phyloP scores from a whole-genome alignment of 2,888 invertebrate species.

The Limnephilus auricula region DNA sequence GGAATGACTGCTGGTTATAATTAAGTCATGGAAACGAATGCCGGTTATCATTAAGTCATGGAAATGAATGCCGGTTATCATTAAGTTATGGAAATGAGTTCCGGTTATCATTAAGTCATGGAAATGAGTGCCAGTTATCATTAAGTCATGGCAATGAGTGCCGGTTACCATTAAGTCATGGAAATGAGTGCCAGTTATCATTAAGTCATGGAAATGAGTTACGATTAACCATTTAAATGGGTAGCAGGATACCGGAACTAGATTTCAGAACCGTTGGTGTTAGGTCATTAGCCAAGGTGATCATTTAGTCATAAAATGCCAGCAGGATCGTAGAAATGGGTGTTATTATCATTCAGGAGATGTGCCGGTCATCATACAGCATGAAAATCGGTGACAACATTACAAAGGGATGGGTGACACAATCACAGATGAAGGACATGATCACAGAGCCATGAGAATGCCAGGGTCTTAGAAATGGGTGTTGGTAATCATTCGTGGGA shows the following conservation, averaged over 20 bases:
- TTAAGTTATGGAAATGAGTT: neutral
- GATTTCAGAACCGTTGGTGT: neutral
- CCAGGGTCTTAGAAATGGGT: neutral
- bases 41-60: too few relatives aligned
- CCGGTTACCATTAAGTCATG: too few relatives aligned
- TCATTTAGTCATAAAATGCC: neutral
- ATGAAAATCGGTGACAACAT: neutral
- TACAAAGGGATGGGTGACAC: neutral
- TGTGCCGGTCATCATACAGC: neutral
- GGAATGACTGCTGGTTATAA: too few relatives aligned
- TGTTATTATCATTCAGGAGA: neutral
- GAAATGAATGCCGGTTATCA: too few relatives aligned
- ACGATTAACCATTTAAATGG: too few relatives aligned
- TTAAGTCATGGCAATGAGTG: too few relatives aligned
- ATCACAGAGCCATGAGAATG: too few relatives aligned
- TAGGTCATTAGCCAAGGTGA: neutral
- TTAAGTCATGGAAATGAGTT: neutral
- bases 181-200: too few relatives aligned
- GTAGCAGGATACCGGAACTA: too few relatives aligned
- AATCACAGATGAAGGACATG: neutral
- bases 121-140: too few relatives aligned
- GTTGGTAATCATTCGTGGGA: neutral
- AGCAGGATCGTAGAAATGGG: too few relatives aligned
- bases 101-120: neutral
- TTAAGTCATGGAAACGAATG: too few relatives aligned